Base-by-base conservation (phyloP, 1,140 invertebrate genomes). In the Pseudomyrmex dendroicus region DNA sequence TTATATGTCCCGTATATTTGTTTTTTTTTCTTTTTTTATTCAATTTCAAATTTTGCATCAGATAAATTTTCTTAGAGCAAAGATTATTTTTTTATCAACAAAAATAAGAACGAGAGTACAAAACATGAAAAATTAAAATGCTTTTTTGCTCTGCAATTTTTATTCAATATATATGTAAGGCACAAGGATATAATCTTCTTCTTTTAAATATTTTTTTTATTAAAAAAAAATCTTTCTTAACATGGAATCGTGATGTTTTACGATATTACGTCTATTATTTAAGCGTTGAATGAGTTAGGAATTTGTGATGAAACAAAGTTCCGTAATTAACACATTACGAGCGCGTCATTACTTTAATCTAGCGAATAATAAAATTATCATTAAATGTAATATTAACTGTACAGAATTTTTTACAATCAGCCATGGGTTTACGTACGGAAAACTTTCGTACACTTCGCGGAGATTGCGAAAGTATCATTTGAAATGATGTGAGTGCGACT, bases 201-300 rank as follows among this genome's bases (percentile, higher is more conserved):
- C 17, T n/a, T 10, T 15, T 54, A 72, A 35, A 35, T 15, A 80
- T 70, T 72, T 80, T 22, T 15, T 80, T 59, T 72, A 80, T 12
- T 22, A 0, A 5, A 15, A 72, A 80, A 80, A 66, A 80, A 70
- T 70, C 44, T 70, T 70, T 70, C 44, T 20, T 80, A 25, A 15
- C 35, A 48, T 10, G 20, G 64, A 20, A 78, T 17, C 10, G 61
- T 76, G 22, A 78, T 57, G 64, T 64, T 76, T 64, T 44, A 76
- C 46, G 64, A 22, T 70, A 68, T 80, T 67, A 59, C 54, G 20
- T 80, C 25, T 80, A 72, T 80, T 80, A 72, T 72, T 61, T 20
- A 72, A 80, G 17, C 12, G 46, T 80, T 80, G 66, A 80, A 78
- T 78, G 70, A 80, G n/a, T 72, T 61, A 72, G 12, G 13, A 59